Conservation (phyloP, 2,888 invertebrate species). For the Sabellastarte sp. region DNA sequence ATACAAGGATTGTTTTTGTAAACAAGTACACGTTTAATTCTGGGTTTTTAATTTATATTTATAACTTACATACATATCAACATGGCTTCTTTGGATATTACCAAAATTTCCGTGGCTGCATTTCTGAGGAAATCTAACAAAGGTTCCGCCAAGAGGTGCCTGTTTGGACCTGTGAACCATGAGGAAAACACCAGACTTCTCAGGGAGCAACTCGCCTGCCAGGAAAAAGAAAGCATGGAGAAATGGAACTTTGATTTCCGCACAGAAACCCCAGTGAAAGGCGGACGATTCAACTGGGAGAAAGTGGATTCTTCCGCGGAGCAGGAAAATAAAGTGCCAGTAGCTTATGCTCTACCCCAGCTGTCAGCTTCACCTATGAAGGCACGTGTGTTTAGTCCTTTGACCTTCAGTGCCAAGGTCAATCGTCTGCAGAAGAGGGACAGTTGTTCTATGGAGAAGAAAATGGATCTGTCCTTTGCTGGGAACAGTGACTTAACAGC, state of each 20-base stretch:
- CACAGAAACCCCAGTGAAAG: background rate
- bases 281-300: background rate
- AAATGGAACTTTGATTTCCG: background rate
- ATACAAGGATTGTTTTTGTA: too few relatives aligned
- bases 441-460: too few relatives aligned
- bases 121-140: background rate
- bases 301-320: background rate
- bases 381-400: too few relatives aligned
- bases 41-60: too few relatives aligned
- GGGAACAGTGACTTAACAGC: too few relatives aligned
- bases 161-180: background rate
- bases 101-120: background rate
- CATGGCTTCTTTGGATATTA: background rate
- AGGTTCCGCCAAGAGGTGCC: background rate
- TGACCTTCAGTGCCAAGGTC: too few relatives aligned
- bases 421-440: too few relatives aligned
- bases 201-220: background rate
- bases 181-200: background rate
- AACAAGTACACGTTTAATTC: too few relatives aligned
- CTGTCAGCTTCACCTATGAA: background rate
- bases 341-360: background rate
- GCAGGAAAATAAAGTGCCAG: background rate
- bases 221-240: background rate
- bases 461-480: too few relatives aligned
- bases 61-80: too few relatives aligned